Percentiles rank a stretch among this genome's conserved stretches.
Conservation (phyloP, 1,140 invertebrate genomes). For the Hylyphantes graminicola region DNA sequence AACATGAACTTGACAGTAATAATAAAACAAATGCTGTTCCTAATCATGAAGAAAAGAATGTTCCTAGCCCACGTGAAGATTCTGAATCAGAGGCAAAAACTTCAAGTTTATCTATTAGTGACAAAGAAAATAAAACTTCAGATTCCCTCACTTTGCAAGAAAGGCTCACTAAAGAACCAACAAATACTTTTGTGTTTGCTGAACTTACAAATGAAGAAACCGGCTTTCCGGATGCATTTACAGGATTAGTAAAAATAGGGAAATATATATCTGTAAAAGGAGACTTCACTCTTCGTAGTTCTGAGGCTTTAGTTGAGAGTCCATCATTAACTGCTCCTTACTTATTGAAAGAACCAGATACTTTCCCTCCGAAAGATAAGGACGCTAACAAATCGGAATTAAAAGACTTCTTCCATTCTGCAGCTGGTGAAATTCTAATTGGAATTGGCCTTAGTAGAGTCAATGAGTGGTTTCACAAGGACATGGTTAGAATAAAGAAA, state of each 20-base stretch:
- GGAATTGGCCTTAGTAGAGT: slow-evolving; percentile 91
- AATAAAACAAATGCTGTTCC: no score
- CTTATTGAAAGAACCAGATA: slow-evolving; percentile 62
- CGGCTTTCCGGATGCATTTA: slow-evolving; percentile 61
- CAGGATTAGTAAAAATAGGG: slow-evolving; percentile 51
- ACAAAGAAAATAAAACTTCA: slow-evolving; percentile 38
- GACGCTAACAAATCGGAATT: slow-evolving; percentile 27
- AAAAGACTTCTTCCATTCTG: slow-evolving; percentile 80
- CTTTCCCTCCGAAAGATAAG: slow-evolving; percentile 53
- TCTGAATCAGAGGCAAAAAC: no score
- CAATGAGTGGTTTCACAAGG: slow-evolving; percentile 91
- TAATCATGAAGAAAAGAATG: no score
- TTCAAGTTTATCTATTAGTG: neutral
- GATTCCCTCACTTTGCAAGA: neutral
- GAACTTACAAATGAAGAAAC: slow-evolving; percentile 59
- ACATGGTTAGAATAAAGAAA: slow-evolving; percentile 87
- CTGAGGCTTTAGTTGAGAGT: slow-evolving; percentile 63
- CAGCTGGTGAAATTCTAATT: slow-evolving; percentile 91
- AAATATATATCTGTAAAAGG: slow-evolving; percentile 62
- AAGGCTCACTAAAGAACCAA: neutral
- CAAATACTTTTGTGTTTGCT: slow-evolving; percentile 50
- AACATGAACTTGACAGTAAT: no score
- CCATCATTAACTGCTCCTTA: slow-evolving; percentile 63
- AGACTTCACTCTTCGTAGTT: slow-evolving; percentile 56
- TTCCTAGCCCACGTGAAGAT: no score